Conservation (phyloP, 2,113 vertebrate species). For the Chinchilla lanigera region DNA sequence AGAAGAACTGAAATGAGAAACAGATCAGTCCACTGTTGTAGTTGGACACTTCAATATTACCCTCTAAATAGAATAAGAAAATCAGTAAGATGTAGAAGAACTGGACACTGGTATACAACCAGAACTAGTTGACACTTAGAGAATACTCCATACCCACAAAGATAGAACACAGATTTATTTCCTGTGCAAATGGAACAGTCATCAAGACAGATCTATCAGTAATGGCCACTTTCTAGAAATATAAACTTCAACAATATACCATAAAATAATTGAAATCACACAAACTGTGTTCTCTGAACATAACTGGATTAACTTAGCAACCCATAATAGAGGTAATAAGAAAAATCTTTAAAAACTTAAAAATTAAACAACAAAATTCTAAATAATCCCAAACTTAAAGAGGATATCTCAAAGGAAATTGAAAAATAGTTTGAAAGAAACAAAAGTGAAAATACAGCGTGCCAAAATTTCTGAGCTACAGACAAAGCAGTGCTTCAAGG, state of each 20-base stretch:
- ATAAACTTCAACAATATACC: neutral
- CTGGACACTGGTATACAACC: neutral
- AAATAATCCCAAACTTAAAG: neutral
- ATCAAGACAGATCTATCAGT: neutral
- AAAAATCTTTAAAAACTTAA: conserved; percentile 20
- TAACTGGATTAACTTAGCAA: conserved; percentile 2
- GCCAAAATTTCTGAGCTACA: neutral
- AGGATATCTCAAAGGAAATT: neutral
- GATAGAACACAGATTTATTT: neutral
- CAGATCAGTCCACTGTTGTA: neutral
- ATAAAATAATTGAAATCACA: conserved; percentile 34
- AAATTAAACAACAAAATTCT: neutral
- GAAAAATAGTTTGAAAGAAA: conserved; percentile 26
- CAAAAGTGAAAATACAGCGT: neutral
- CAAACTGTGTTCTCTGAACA: neutral
- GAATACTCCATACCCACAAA: neutral
- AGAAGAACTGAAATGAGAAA: neutral
- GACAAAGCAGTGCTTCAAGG: conserved; percentile 2
- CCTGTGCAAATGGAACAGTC: neutral
- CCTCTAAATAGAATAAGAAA: neutral
- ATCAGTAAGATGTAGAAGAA: neutral
- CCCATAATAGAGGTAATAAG: neutral
- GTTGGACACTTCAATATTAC: neutral
- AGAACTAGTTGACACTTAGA: neutral
- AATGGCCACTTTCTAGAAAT: neutral